A percentile compares a stretch with the other conserved stretches of the same genome.
Conservation (phyloP, 2,797 vertebrate genomes). For the Liparis tanakae region DNA sequence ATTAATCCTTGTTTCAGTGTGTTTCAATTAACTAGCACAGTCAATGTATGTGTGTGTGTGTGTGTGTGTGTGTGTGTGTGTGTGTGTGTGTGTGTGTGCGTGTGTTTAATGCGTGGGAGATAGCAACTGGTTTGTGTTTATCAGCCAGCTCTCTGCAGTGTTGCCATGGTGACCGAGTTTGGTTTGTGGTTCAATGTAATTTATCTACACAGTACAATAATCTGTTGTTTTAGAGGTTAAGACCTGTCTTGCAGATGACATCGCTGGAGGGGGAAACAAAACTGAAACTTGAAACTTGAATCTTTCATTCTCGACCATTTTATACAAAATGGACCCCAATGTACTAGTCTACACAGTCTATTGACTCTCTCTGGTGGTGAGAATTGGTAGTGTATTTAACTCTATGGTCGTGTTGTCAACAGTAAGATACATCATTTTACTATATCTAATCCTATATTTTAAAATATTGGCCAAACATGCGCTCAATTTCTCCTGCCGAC, state of each 20-base stretch:
- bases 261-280: conserved; percentile 2
- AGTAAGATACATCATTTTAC: background rate
- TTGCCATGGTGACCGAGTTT: conserved; percentile 75
- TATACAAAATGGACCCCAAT: conserved; percentile 8
- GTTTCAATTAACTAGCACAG: conserved; percentile 11
- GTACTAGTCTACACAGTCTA: background rate
- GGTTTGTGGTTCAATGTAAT: conserved; percentile 40
- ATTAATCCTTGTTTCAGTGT: conserved; percentile 20
- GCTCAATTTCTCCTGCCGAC: background rate
- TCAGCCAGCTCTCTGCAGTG: conserved; percentile 50
- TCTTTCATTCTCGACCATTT: background rate
- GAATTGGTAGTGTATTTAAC: conserved; percentile 32
- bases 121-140: conserved; percentile 73
- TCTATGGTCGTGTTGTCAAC: background rate
- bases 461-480: background rate
- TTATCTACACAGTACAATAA: conserved; percentile 3
- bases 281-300: no score
- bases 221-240: conserved; percentile 14
- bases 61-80: background rate
- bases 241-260: conserved; percentile 9
- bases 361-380: conserved; percentile 59
- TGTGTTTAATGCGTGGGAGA: conserved; percentile 44
- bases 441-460: background rate
- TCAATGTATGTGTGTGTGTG: conserved; percentile 9
- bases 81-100: conserved; percentile 10